These are phyloP conservation scores for Leptinotarsa rubiginosa DNA, from an alignment of 2,888 invertebrate species.

Conservation along the genomic window DNA sequence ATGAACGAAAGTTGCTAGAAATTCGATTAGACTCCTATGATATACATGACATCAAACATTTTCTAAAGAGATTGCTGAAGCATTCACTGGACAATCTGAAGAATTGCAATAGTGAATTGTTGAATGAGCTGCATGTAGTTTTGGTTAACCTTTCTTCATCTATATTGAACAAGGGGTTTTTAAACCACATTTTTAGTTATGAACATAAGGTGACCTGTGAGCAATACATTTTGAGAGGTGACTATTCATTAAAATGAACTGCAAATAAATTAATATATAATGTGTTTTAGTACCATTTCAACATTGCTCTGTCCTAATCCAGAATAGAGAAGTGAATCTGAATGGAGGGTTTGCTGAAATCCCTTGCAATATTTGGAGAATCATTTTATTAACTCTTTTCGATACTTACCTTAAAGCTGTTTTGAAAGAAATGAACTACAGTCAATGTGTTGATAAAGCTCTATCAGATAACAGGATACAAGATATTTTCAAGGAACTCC, in stretches of 20 bases:
- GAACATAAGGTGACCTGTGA: conserved; percentile 30
- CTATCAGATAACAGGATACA: conserved; percentile 61
- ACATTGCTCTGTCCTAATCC: conserved; percentile 69
- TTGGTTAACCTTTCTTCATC: conserved; percentile 32
- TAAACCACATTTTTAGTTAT: conserved; percentile 36
- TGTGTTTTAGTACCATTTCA: conserved; percentile 68
- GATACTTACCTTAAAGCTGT: conserved; percentile 64
- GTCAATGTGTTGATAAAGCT: conserved; percentile 60
- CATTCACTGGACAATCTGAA: conserved; percentile 43
- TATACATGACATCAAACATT: conserved; percentile 33
- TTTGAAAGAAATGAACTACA: conserved; percentile 59
- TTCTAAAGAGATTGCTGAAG: conserved; percentile 45
- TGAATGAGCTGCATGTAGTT: conserved; percentile 32
- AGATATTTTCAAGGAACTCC: conserved; percentile 58
- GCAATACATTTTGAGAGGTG: conserved; percentile 38
- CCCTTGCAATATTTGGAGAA: conserved; percentile 72
- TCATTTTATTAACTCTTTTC: conserved; percentile 68
- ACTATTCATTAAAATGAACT: not conserved
- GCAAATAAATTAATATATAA: not conserved
- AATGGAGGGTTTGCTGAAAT: conserved; percentile 68
- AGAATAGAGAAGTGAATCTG: conserved; percentile 69
- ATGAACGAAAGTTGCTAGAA: conserved; percentile 44
- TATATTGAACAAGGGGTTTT: conserved; percentile 46
- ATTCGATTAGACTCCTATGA: conserved; percentile 45
- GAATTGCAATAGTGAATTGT: conserved; percentile 29